Evolutionary conservation across 1,140 invertebrate species (phyloP).

Genomic region (Epicauta chinensis): DNA sequence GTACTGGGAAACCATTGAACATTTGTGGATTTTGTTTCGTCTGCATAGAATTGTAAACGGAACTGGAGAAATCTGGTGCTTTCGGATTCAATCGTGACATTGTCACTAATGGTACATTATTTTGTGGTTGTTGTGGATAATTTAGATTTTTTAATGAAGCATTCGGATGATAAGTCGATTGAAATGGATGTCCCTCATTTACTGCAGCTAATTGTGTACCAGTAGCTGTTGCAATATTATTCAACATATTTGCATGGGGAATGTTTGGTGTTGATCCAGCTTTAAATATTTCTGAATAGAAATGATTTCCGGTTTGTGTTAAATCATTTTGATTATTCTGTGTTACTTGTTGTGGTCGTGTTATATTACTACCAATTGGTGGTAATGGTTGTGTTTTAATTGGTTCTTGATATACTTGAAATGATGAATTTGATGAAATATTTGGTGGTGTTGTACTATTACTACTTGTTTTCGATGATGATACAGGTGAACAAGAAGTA

Average conservation of each 20-base stretch:
- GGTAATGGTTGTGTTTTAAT: constrained; percentile 32
- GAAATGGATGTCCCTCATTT: constrained; percentile 35
- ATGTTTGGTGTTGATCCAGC: constrained; percentile 27
- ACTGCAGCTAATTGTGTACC: too few relatives aligned
- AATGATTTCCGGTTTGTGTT: constrained; percentile 21
- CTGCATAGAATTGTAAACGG: constrained; percentile 45
- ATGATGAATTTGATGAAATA: constrained; percentile 22
- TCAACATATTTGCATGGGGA: constrained; percentile 35
- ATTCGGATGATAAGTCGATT: constrained; percentile 34
- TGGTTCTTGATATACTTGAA: constrained; percentile 28
- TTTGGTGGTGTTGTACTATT: constrained; percentile 47
- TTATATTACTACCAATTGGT: constrained; percentile 34
- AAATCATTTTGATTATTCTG: constrained; percentile 25
- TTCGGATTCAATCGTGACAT: constrained; percentile 80
- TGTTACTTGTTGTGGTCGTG: constrained; percentile 23
- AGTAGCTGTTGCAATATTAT: constrained; percentile 33
- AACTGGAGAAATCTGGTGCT: constrained; percentile 73
- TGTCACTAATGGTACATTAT: constrained; percentile 38
- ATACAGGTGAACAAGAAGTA: constrained; percentile 64
- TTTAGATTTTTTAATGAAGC: constrained; percentile 40
- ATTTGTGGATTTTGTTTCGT: constrained; percentile 31
- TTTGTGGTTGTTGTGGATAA: constrained; percentile 21
- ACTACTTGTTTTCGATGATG: constrained; percentile 54
- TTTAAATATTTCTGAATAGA: constrained; percentile 34
- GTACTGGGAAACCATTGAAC: constrained; percentile 32